These are phyloP conservation scores for Drosophila flavopinicola DNA, from an alignment of 2,888 invertebrate genomes.

Conservation along the genomic window DNA sequence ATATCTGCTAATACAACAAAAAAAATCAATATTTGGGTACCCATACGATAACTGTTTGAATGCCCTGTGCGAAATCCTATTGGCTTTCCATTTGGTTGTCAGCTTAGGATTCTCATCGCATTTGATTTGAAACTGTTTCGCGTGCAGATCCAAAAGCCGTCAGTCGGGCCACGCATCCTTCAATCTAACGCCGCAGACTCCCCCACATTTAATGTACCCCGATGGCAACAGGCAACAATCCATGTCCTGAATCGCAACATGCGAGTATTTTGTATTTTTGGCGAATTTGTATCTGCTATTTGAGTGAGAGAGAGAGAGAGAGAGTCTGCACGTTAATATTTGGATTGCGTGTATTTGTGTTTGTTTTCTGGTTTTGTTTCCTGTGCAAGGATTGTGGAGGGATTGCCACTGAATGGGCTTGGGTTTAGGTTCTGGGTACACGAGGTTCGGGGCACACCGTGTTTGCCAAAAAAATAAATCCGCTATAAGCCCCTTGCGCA, in stretches of 20 bases:
- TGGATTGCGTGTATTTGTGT: constrained; percentile 73
- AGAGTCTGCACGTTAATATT: constrained; percentile 64
- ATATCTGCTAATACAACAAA: too few species aligned
- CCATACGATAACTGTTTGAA: constrained; percentile 34
- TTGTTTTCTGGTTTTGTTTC: constrained; percentile 66
- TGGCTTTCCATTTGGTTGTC: constrained; percentile 47
- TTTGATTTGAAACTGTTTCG: constrained; percentile 36
- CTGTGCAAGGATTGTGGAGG: constrained; percentile 27
- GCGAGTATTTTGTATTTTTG: constrained; percentile 34
- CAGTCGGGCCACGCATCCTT: constrained; percentile 36
- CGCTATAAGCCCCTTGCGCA: constrained; percentile 71
- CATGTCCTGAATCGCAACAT: constrained; percentile 19
- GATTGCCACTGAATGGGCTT: constrained; percentile 12
- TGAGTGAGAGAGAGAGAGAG: constrained; percentile 6
- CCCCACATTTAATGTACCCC: neutral
- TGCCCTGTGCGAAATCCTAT: constrained; percentile 39
- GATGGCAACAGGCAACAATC: neutral
- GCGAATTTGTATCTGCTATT: constrained; percentile 64
- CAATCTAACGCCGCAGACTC: constrained; percentile 22
- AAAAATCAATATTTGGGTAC: neutral
- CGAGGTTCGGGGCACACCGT: constrained; percentile 14
- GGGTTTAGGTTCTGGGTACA: neutral
- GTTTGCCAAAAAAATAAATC: constrained; percentile 65
- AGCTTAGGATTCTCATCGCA: constrained; percentile 44
- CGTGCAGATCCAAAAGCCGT: constrained; percentile 23